Base-by-base conservation (phyloP, 2,888 invertebrate genomes). In the Diploptera punctata region DNA sequence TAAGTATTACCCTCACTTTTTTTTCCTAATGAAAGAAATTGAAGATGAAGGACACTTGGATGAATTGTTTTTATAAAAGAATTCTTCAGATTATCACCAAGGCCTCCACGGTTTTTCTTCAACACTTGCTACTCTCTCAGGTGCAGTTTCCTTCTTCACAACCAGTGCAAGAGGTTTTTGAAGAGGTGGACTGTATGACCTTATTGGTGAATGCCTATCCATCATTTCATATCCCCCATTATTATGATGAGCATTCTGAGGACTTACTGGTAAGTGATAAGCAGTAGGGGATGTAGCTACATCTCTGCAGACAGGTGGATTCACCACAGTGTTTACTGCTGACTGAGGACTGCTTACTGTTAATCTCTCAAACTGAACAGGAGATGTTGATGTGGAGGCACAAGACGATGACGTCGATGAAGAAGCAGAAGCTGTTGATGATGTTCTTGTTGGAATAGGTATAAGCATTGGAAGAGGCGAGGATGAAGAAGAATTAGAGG, bases 101-200 rank as follows among this genome's bases (percentile, higher is more conserved):
- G 93, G 93, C 79, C 93, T 87, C 93, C 94, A 94, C 29, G 92
- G 92, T 79, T 91, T 91, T 57, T 92, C 92, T 79, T 91, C 92
- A 74, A 87, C 85, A 71, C 38, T 38, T 7, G 85, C 85, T 10
- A 33, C 5, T 33, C 33, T 33, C 1, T 84, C 84, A 74, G 79
- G 44, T 19, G n/a, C 65, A 5, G 26, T 18, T 21, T 47, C 84
- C 85, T 87, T 91, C 80, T 89, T 89, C 78, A 92, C 92, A 19
- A 93, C 93, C 77, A 93, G 84, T 3, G 93, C 90, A 33, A 93
- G 83, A 0, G 93, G 93, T 67, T 85, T 86, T 75, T 86, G 86
- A 57, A 83, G 79, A 1, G 84, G 83, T 16, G 84, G 83, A 74
- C 83, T 84, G 78, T 84, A 84, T 33, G 84, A 81, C 29, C 82